A percentile compares a stretch with the other conserved stretches of the same genome.
Conservation (phyloP, 2,797 vertebrate species). For the Ambastaia sidthimunki region DNA sequence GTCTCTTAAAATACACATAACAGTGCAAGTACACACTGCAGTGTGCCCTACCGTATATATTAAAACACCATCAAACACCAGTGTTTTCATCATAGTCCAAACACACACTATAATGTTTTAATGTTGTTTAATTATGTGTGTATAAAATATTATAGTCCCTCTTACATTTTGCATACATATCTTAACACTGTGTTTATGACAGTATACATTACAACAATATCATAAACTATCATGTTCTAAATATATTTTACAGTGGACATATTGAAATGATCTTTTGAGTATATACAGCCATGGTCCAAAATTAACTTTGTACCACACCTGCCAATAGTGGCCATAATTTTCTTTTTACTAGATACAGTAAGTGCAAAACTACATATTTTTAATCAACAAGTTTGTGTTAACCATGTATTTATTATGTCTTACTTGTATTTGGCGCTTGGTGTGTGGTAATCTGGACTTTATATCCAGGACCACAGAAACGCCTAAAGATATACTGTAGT, state of each 20-base stretch:
- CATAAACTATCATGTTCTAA: no score
- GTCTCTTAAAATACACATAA: conserved; percentile 55
- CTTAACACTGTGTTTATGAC: background rate
- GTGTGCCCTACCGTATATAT: conserved; percentile 20
- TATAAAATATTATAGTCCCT: background rate
- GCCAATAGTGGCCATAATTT: background rate
- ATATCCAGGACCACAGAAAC: background rate
- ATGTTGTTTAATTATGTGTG: background rate
- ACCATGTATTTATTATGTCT: background rate
- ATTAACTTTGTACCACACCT: background rate
- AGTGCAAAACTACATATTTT: background rate
- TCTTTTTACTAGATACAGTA: background rate
- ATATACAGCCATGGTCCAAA: background rate
- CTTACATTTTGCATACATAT: conserved; percentile 10
- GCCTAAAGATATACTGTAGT: background rate
- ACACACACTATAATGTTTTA: conserved; percentile 5
- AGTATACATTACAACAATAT: no score
- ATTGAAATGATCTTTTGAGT: background rate
- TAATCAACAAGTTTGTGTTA: no score
- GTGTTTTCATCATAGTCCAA: background rate
- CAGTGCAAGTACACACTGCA: conserved; percentile 37
- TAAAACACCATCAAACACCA: conserved; percentile 26
- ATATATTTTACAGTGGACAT: background rate
- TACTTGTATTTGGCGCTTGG: background rate
- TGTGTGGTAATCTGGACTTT: background rate